phyloP scores from a whole-genome alignment of 2,113 vertebrate species.

The Myrmecobius fasciatus region DNA sequence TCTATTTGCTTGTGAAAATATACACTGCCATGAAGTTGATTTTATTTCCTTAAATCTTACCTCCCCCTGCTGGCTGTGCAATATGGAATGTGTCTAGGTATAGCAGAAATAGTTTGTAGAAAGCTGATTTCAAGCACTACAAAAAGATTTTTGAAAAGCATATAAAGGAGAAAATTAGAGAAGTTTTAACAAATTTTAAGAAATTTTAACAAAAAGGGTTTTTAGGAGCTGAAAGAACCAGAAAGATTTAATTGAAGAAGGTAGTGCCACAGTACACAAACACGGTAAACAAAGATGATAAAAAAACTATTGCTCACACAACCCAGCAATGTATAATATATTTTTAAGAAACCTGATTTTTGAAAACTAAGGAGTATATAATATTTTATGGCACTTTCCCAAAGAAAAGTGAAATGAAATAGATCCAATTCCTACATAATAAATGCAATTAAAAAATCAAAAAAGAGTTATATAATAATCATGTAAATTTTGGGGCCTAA shows the following conservation, averaged over 20 bases:
- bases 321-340: background rate
- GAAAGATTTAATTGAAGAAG: conserved; percentile 36
- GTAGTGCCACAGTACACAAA: background rate
- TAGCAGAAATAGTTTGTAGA: background rate
- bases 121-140: background rate
- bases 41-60: conserved; percentile 94
- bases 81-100: conserved; percentile 69
- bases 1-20: conserved; percentile 61
- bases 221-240: conserved; percentile 1
- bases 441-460: background rate
- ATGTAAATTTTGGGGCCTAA: conserved; percentile 39
- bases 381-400: background rate
- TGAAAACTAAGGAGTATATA: background rate
- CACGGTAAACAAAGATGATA: background rate
- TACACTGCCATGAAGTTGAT: conserved; percentile 70
- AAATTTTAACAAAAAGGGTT: background rate
- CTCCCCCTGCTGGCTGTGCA: conserved; percentile 96
- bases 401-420: conserved; percentile 14
- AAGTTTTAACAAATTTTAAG: background rate
- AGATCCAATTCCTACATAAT: background rate
- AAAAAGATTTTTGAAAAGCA: background rate
- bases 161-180: background rate
- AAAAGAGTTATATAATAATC: conserved; percentile 19
- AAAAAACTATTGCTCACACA: background rate
- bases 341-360: background rate